Conservation (phyloP, 1,140 invertebrate genomes). For the Trachymyrmex septentrionalis region DNA sequence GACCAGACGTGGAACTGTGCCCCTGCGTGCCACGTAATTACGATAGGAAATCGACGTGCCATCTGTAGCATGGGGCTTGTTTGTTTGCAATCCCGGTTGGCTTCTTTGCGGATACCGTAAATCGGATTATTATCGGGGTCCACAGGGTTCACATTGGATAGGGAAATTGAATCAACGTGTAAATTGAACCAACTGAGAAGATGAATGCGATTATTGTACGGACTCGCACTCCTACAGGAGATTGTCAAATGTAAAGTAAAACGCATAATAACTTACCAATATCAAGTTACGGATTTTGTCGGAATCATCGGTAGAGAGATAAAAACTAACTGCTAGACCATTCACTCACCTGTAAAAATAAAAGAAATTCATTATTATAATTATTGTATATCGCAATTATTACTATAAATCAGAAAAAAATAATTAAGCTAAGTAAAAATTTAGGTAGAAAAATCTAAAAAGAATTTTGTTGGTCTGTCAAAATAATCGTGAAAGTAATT, state of each 20-base stretch:
- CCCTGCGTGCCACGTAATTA: constrained; percentile 61
- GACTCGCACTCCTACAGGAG: not conserved
- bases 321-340: not conserved
- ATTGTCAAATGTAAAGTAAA: constrained; percentile 3
- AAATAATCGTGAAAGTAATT: no score
- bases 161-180: constrained; percentile 54
- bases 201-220: constrained; percentile 36
- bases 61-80: constrained; percentile 40
- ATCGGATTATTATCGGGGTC: constrained; percentile 50
- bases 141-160: constrained; percentile 1
- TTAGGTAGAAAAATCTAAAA: no score
- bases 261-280: constrained; percentile 24
- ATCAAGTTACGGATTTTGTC: not conserved
- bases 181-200: constrained; percentile 48
- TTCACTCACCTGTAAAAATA: constrained; percentile 63
- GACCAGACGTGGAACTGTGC: constrained; percentile 43
- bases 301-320: not conserved
- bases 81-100: constrained; percentile 40
- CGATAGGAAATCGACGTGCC: constrained; percentile 36
- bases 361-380: constrained; percentile 1
- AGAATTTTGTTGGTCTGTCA: no score
- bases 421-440: no score
- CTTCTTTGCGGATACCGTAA: constrained; percentile 46
- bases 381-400: not conserved
- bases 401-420: not conserved